phyloP scores from a whole-genome alignment of 1,140 invertebrate species.

The Drosophila mauritiana region DNA sequence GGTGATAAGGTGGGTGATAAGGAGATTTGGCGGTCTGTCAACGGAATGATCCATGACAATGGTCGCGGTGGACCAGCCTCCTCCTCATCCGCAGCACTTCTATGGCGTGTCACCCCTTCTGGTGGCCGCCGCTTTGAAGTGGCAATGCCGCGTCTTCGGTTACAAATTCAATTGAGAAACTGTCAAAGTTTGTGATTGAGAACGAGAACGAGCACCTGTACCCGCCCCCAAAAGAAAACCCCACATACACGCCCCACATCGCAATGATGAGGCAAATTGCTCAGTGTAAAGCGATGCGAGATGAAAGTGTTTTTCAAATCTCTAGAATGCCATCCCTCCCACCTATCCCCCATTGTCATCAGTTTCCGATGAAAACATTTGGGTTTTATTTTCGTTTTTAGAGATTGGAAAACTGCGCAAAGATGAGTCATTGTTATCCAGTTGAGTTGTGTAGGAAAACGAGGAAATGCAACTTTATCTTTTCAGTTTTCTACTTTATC shows the following conservation, averaged over 20 bases:
- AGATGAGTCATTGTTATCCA: constrained; percentile 15
- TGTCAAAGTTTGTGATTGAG: constrained; percentile 57
- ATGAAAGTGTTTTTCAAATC: constrained; percentile 67
- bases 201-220: constrained; percentile 41
- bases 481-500: neutral
- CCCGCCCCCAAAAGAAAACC: constrained; percentile 6
- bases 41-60: constrained; percentile 28
- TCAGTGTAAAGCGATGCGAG: constrained; percentile 68
- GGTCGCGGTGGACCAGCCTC: neutral
- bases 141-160: constrained; percentile 67
- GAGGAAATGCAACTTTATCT: constrained; percentile 2
- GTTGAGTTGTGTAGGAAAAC: neutral
- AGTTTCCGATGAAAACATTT: constrained; percentile 71
- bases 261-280: constrained; percentile 32
- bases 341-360: neutral
- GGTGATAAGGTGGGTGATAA: neutral
- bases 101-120: too few species aligned
- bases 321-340: neutral
- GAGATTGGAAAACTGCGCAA: neutral
- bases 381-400: constrained; percentile 57
- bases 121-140: constrained; percentile 64
- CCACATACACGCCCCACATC: neutral
- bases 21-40: constrained; percentile 5
- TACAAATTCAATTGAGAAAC: constrained; percentile 78
- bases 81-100: neutral